Conservation (phyloP, 2,888 invertebrate species). For the Prosapia bicincta region DNA sequence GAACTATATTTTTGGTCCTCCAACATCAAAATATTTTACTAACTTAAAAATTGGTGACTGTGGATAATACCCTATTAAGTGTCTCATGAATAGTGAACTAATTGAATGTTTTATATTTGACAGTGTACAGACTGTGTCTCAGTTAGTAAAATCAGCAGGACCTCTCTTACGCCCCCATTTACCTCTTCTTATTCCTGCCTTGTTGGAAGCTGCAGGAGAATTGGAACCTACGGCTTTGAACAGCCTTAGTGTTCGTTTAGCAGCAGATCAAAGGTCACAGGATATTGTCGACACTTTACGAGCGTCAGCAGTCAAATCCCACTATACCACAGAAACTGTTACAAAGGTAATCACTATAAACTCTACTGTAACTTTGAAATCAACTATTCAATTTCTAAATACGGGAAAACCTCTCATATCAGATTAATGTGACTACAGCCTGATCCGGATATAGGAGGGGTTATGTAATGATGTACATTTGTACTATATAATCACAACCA, state of each 20-base stretch:
- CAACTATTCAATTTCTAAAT: no score
- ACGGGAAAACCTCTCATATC: no score
- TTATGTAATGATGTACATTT: no score
- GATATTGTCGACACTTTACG: slow-evolving; percentile 76
- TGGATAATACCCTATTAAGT: no score
- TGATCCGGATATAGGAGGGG: no score
- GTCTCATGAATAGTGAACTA: background rate
- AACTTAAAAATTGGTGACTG: background rate
- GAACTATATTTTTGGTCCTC: no score
- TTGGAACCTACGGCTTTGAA: slow-evolving; percentile 76
- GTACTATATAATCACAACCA: no score
- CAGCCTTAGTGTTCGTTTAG: slow-evolving; percentile 69
- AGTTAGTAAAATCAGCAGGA: slow-evolving; percentile 79
- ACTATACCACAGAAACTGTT: slow-evolving; percentile 85
- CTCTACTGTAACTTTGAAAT: no score
- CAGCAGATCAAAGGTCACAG: slow-evolving; percentile 65
- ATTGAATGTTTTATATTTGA: slow-evolving; percentile 14
- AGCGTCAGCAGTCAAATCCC: slow-evolving; percentile 75
- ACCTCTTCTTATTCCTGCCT: slow-evolving; percentile 72
- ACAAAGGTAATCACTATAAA: slow-evolving; percentile 71
- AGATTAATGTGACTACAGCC: no score
- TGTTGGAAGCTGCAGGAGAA: slow-evolving; percentile 84
- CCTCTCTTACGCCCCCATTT: slow-evolving; percentile 76
- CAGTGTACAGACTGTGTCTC: slow-evolving; percentile 81
- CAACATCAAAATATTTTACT: no score